Conservation (phyloP, 2,113 vertebrate genomes). For the Carassius auratus region DNA sequence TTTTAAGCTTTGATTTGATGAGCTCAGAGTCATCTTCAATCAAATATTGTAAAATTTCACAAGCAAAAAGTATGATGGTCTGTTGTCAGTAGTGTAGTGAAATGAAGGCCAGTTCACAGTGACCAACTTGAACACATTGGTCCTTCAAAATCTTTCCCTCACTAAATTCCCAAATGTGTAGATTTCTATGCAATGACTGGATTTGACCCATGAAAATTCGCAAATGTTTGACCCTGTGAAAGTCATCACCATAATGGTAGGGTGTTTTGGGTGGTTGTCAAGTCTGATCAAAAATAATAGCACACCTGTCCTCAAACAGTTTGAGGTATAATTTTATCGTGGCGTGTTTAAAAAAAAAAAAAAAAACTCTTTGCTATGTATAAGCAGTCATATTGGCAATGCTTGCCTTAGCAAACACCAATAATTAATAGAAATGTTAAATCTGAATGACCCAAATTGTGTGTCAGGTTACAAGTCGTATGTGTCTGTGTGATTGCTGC, state of each 20-base stretch:
- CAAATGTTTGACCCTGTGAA: not conserved
- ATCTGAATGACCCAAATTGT: not conserved
- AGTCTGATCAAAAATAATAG: not conserved
- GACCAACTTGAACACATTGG: not conserved
- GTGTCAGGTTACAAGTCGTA: not conserved
- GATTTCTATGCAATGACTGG: not conserved
- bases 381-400: not conserved
- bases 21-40: no score
- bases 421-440: not conserved
- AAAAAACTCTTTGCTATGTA: not conserved
- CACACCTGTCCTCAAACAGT: not conserved
- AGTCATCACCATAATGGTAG: not conserved
- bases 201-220: not conserved
- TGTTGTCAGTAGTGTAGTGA: not conserved
- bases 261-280: not conserved
- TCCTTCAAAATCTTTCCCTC: not conserved
- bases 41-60: no score
- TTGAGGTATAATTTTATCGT: not conserved
- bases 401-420: not conserved
- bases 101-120: not conserved
- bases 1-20: not conserved
- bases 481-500: not conserved
- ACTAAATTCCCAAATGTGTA: not conserved
- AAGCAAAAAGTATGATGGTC: not conserved
- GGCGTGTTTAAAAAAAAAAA: not conserved